Evolutionary conservation across 2,888 invertebrate species (phyloP), one percentile per base, ranked within the genome.

Genomic region (Melieria crassipennis): DNA sequence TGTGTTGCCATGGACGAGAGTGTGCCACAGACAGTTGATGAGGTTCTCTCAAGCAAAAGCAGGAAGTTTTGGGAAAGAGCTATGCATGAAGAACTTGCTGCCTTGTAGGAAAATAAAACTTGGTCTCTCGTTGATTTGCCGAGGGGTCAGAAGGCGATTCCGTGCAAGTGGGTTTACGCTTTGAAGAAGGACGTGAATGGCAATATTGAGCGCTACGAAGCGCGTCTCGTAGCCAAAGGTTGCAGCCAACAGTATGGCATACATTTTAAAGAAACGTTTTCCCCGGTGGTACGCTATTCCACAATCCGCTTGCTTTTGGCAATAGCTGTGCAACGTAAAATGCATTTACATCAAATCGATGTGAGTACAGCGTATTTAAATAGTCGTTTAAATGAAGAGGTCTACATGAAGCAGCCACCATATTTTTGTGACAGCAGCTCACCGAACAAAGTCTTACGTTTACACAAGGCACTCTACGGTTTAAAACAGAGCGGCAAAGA

Each of bases 241-340:
- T 16, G 16, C 16, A 16, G 16, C 1, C 70, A 73, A 64, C 60
- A 48, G n/a, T 69, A 46, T 61, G 70, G 60, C 16, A 42, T 70
- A 43, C 30, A 68, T 48, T 73, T 64, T 43, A 45, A 52, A 7
- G 60, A 70, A 47, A 68, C 65, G 1, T 70, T 73, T 45, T 70
- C 70, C 4, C 70, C 65, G 9, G 69, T 73, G 6, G 70, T 46
- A 3, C 64, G 69, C 9, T 73, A 71, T 43, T 65, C 73, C n/a
- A 71, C 74, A 7, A 71, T 74, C 52, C 65, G 74, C 30, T 10
- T 69, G 5, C 7, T 73, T 11, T 46, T 74, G 50, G 66, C 71
- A 9, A 13, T 73, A 9, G 65, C 71, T 16, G 66, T 71, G 4
- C 50, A 68, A 7, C 62, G 13, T 42, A 52, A 66, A 50, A 73